A percentile compares a stretch with the other conserved stretches of the same genome.
phyloP scores from a whole-genome alignment of 2,797 vertebrate genomes.

The Scyliorhinus canicula region DNA sequence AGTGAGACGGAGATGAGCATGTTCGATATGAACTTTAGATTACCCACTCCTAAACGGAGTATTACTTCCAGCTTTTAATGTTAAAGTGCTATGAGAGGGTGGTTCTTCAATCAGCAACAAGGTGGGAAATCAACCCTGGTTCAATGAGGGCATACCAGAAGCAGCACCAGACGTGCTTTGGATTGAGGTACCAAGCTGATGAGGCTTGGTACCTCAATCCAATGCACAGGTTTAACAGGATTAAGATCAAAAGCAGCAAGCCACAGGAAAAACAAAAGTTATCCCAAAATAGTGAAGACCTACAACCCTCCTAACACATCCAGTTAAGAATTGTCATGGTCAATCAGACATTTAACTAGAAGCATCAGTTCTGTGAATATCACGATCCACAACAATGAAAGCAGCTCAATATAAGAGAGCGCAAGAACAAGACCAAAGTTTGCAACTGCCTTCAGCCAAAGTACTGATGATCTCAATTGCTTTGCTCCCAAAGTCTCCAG shows the following conservation, averaged over 20 bases:
- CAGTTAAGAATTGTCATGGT: neutral
- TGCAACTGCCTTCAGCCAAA: neutral
- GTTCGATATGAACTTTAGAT: too few species aligned
- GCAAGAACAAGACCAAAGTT: neutral
- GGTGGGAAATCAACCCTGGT: neutral
- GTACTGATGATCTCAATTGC: neutral
- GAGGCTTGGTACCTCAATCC: too few species aligned
- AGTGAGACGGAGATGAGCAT: too few species aligned
- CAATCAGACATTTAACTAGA: neutral
- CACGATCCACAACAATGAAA: neutral
- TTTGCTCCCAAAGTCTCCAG: neutral
- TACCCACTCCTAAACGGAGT: too few species aligned
- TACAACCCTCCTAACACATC: neutral
- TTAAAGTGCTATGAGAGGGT: too few species aligned
- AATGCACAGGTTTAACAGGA: too few species aligned
- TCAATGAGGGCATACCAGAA: neutral
- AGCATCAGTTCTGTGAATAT: neutral
- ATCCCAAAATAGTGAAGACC: neutral
- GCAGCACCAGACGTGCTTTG: neutral
- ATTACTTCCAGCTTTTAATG: too few species aligned
- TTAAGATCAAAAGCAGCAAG: neutral
- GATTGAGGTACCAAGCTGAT: neutral
- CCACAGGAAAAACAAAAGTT: neutral
- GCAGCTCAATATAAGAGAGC: neutral
- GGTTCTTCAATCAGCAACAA: neutral